Percentiles rank a stretch among this genome's conserved stretches.
phyloP scores from a whole-genome alignment of 2,888 invertebrate species.

The Anthophora plumipes region DNA sequence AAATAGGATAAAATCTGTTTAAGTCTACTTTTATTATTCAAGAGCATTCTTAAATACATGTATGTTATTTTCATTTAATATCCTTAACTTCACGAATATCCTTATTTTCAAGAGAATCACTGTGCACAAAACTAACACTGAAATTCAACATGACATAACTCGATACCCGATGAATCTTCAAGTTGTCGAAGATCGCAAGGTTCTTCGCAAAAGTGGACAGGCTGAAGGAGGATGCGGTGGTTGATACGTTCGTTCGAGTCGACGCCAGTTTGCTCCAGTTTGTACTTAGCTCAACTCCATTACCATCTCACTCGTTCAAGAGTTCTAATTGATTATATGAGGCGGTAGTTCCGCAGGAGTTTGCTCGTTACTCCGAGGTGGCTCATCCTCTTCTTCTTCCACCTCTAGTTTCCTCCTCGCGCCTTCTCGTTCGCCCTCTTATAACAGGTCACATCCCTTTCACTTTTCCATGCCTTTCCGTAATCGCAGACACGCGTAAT shows the following conservation, averaged over 20 bases:
- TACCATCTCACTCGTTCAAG: conserved; percentile 77
- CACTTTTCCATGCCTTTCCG: conserved; percentile 38
- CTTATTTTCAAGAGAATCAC: not conserved
- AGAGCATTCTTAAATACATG: too few species aligned
- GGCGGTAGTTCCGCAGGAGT: conserved; percentile 73
- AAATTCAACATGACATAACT: not conserved
- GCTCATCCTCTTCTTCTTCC: conserved; percentile 56
- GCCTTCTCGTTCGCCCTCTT: conserved; percentile 27
- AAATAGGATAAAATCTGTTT: not conserved
- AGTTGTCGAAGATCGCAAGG: conserved; percentile 6
- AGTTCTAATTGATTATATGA: conserved; percentile 81
- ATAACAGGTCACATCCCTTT: conserved; percentile 31
- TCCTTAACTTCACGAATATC: not conserved
- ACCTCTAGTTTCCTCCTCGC: conserved; percentile 27
- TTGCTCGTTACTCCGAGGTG: conserved; percentile 68
- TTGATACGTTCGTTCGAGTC: conserved; percentile 66
- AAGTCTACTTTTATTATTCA: too few species aligned
- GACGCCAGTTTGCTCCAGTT: conserved; percentile 78
- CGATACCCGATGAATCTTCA: not conserved
- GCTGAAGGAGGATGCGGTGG: conserved; percentile 30
- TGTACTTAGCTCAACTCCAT: conserved; percentile 77
- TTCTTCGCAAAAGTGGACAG: not conserved
- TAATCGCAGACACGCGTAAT: conserved; percentile 36
- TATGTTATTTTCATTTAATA: not conserved
- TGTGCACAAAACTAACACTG: not conserved